Conservation (phyloP, 2,113 vertebrate genomes). For the Myotis brandtii region DNA sequence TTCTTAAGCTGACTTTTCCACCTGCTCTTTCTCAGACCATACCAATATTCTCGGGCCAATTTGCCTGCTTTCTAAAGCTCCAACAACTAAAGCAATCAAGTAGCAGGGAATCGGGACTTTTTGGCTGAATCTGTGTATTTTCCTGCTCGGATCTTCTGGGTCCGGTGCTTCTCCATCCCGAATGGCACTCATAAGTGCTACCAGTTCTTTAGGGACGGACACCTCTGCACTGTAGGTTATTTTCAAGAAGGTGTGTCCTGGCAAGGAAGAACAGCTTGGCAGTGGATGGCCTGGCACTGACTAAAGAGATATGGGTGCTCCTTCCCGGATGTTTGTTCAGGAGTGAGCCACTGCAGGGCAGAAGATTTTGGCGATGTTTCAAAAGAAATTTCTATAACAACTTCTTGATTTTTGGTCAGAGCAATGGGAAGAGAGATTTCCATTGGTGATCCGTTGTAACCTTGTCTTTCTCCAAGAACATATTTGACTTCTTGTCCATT, state of each 20-base stretch:
- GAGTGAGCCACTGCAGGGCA: conserved; percentile 96
- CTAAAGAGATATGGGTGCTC: conserved; percentile 96
- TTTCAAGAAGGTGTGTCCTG: conserved; percentile 97
- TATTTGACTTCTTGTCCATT: conserved; percentile 92
- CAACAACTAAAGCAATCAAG: no score
- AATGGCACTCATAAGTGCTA: conserved; percentile 96
- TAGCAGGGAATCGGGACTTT: conserved; percentile 82
- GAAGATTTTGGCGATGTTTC: conserved; percentile 94
- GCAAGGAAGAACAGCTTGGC: conserved; percentile 95
- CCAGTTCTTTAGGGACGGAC: conserved; percentile 94
- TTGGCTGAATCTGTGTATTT: conserved; percentile 93
- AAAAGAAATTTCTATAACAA: conserved; percentile 93
- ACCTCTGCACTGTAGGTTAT: conserved; percentile 97
- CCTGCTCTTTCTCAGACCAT: conserved; percentile 96
- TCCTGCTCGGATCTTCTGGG: conserved; percentile 87
- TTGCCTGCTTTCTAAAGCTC: conserved; percentile 84
- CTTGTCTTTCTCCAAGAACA: conserved; percentile 90
- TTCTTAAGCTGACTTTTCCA: conserved; percentile 94
- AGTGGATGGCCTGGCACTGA: conserved; percentile 97
- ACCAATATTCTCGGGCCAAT: conserved; percentile 95
- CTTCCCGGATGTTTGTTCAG: conserved; percentile 97
- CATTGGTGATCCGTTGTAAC: conserved; percentile 93
- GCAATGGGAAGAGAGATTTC: conserved; percentile 93
- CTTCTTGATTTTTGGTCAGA: conserved; percentile 94
- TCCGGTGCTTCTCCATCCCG: conserved; percentile 92